Conservation (phyloP, 2,797 vertebrate species). For the Borostomias antarcticus region DNA sequence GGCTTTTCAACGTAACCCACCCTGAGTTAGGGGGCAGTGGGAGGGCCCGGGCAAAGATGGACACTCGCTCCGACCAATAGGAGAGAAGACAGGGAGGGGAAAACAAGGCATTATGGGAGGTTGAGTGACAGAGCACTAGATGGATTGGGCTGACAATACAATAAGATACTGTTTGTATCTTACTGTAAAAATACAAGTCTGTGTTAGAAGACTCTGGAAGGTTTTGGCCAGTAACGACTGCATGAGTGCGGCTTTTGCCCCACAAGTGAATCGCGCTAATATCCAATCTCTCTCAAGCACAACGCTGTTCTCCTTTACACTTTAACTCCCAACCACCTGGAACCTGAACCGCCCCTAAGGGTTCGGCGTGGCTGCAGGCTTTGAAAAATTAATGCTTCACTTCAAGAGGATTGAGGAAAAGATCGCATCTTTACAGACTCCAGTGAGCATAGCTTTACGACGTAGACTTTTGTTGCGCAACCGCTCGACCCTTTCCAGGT, state of each 20-base stretch:
- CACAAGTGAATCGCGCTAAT: background rate
- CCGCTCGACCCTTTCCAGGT: background rate
- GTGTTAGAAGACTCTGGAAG: too few species aligned
- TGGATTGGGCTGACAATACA: background rate
- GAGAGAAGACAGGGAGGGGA: background rate
- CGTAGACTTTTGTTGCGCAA: background rate
- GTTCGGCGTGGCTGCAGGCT: background rate
- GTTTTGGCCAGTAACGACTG: background rate
- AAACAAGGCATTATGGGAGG: background rate
- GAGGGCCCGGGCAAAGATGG: constrained; percentile 26
- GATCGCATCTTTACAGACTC: too few species aligned
- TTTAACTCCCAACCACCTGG: background rate
- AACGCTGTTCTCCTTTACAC: background rate
- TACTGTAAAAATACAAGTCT: background rate
- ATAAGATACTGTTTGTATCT: background rate
- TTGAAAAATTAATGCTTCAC: constrained; percentile 57
- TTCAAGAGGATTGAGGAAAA: constrained; percentile 36
- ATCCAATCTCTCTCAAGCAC: background rate
- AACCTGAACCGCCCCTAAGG: background rate
- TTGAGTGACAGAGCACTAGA: background rate
- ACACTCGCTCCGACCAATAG: background rate
- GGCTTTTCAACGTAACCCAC: constrained; percentile 35
- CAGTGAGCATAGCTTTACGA: constrained; percentile 11
- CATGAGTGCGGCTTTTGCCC: background rate
- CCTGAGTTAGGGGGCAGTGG: constrained; percentile 28